Evolutionary conservation across 2,113 vertebrate species (phyloP).

Genomic region (Microtus oregoni): DNA sequence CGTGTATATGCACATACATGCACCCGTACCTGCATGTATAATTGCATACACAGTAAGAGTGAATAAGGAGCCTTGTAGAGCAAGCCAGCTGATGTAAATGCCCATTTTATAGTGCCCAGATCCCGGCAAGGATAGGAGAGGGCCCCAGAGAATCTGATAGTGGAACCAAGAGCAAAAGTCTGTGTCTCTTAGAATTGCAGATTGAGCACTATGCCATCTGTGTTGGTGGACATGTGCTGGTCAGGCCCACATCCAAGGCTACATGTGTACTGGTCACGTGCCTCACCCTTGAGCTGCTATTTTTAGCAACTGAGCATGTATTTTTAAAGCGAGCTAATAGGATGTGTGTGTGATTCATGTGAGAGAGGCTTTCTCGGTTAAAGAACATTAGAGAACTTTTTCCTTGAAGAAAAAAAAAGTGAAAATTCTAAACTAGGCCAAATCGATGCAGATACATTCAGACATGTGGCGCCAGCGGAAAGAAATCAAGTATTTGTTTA

Average conservation of each 20-base stretch:
- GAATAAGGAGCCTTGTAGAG: neutral
- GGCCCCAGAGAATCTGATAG: neutral
- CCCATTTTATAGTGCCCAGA: neutral
- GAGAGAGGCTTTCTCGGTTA: neutral
- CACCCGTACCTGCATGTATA: neutral
- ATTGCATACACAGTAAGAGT: neutral
- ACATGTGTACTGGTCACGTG: too few species aligned
- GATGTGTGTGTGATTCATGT: neutral
- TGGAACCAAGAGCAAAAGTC: neutral
- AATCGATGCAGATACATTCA: neutral
- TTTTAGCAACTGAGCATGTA: neutral
- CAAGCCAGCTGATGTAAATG: neutral
- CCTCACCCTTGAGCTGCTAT: neutral
- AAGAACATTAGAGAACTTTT: slow-evolving; percentile 1
- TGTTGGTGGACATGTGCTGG: neutral
- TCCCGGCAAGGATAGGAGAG: neutral
- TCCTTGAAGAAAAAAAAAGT: neutral
- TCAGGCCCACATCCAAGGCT: neutral
- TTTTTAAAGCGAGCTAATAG: slow-evolving; percentile 17
- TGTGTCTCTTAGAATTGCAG: neutral
- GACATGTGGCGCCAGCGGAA: neutral
- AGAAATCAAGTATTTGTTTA: slow-evolving; percentile 44
- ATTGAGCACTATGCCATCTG: neutral
- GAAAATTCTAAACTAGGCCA: slow-evolving; percentile 8
- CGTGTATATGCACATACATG: neutral